These are phyloP conservation scores for Lithobates pipiens DNA, from an alignment of 2,797 vertebrate genomes.

Conservation along the genomic window DNA sequence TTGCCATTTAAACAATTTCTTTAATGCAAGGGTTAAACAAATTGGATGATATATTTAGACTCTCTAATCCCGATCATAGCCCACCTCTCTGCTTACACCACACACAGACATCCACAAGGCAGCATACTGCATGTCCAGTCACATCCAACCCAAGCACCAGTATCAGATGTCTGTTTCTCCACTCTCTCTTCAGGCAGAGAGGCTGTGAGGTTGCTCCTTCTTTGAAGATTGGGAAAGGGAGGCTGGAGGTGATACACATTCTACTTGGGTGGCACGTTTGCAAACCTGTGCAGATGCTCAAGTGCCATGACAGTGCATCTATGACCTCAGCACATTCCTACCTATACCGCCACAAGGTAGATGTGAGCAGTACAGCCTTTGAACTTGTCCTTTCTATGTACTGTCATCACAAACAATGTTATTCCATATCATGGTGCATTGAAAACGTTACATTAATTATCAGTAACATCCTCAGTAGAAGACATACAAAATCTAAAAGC, in stretches of 20 bases:
- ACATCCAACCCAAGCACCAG: constrained; percentile 64
- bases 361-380: constrained; percentile 67
- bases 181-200: constrained; percentile 60
- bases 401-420: constrained; percentile 33
- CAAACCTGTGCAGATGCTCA: constrained; percentile 64
- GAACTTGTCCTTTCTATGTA: constrained; percentile 63
- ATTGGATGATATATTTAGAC: constrained; percentile 40
- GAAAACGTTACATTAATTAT: constrained; percentile 6
- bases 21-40: constrained; percentile 29
- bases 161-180: constrained; percentile 75
- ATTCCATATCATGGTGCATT: background rate
- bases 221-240: constrained; percentile 60
- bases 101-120: constrained; percentile 49
- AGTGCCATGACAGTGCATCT: constrained; percentile 57
- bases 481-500: background rate
- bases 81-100: constrained; percentile 35
- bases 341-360: constrained; percentile 67
- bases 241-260: constrained; percentile 71
- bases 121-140: constrained; percentile 57
- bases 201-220: constrained; percentile 50
- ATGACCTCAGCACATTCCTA: constrained; percentile 66
- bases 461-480: background rate
- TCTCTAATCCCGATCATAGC: constrained; percentile 34
- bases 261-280: constrained; percentile 80
- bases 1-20: background rate